Evolutionary conservation across 92 coral and sea anemone species (phyloP), one percentile per base, ranked within the genome.

Genomic region (Paragorgia papillata): DNA sequence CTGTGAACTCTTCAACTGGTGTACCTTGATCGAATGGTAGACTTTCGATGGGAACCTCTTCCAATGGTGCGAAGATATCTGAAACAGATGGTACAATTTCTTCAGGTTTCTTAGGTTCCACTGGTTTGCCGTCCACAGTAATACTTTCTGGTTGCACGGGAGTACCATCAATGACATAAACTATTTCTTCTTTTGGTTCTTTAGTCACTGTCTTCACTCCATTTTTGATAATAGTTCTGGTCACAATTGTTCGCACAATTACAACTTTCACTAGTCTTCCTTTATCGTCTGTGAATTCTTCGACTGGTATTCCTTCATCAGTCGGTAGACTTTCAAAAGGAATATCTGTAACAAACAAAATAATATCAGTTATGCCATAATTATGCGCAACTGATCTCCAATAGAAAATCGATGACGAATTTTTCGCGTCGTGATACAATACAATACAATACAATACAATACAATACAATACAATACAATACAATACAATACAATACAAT

Each of bases 281-380:
- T 27, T 82, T 66, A 14, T 79, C 90, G 34, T 88, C 92, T 3
- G 75, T 57, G 62, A 44, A 85, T 46, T 85, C 90, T 13, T 85
- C 92, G 18, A 83, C 86, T 6, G 80, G 76, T 8, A 15, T 40
- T 5, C 76, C 63, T n/a, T 29, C 67, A 2, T 22, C 57, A 19
- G 15, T 27, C 25, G 66, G 56, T 13, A 13, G 10, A 31, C 14
- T 30, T 69, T 80, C 71, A 19, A 69, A 53, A 15, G 84, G 84
- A 46, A 15, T 15, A 6, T 7, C 53, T 46, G 43, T 4, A 37
- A 37, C 12, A 37, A 37, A 37, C 5, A 5, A 37, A 37, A 4
- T n/a, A n/a, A n/a, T n/a, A n/a, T n/a, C n/a, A n/a, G n/a, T n/a
- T n/a, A n/a, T n/a, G n/a, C n/a, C n/a, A n/a, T n/a, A n/a, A n/a